phyloP scores from a whole-genome alignment of 2,113 vertebrate genomes.

The Hoplias malabaricus region DNA sequence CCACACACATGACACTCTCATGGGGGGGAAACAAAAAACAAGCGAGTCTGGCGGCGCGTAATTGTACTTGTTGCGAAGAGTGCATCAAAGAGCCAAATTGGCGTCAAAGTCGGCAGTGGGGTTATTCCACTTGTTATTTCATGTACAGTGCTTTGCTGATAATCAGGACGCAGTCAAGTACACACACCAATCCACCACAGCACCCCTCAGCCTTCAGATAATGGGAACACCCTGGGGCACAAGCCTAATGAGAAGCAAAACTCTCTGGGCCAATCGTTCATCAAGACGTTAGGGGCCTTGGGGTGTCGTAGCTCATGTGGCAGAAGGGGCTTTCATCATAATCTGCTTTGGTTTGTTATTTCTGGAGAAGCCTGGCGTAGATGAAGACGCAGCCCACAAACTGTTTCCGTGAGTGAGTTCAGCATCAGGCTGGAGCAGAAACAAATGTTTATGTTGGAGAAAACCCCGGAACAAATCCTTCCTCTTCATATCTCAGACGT shows the following conservation, averaged over 20 bases:
- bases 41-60: neutral
- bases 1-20: neutral
- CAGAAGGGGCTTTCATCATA: neutral
- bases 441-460: neutral
- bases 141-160: neutral
- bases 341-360: neutral
- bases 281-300: neutral
- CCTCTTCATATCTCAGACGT: neutral
- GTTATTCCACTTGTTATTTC: constrained; percentile 12
- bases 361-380: neutral
- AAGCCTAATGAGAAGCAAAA: constrained; percentile 5
- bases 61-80: neutral
- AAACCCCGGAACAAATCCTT: neutral
- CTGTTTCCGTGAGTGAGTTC: neutral
- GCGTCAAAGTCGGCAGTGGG: neutral
- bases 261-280: constrained; percentile 9
- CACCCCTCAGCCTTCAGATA: neutral
- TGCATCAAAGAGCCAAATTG: neutral
- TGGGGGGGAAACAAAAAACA: neutral
- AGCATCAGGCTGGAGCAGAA: neutral
- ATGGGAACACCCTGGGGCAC: neutral
- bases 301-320: neutral
- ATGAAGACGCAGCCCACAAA: neutral
- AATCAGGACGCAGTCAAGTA: constrained; percentile 1
- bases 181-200: neutral